Percentiles rank a stretch among this genome's conserved stretches.
phyloP scores from a whole-genome alignment of 2,888 invertebrate species.

The Amiota communis region DNA sequence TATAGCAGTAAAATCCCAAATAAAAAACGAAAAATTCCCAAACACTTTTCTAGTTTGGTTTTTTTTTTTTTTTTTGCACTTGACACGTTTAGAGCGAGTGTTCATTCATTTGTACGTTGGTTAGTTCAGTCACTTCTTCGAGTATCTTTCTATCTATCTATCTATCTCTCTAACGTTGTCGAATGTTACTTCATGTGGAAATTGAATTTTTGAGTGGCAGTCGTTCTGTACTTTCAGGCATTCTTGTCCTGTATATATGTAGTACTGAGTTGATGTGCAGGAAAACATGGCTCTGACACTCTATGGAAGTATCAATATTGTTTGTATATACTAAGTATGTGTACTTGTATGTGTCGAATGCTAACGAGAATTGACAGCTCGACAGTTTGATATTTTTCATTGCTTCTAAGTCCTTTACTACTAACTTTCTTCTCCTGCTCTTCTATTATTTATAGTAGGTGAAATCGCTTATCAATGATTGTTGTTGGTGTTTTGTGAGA shows the following conservation, averaged over 20 bases:
- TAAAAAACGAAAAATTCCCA: too few species aligned
- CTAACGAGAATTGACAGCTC: slow-evolving; percentile 64
- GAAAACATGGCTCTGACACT: not conserved
- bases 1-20: too few species aligned
- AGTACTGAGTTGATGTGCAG: not conserved
- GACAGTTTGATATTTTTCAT: slow-evolving; percentile 57
- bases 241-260: not conserved
- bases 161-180: too few species aligned
- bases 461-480: not conserved
- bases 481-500: not conserved
- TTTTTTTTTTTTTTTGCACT: too few species aligned
- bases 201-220: slow-evolving; percentile 64
- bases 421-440: not conserved
- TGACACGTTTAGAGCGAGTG: not conserved
- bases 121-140: not conserved
- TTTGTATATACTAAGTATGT: too few species aligned
- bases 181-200: slow-evolving; percentile 53
- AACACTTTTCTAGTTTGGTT: slow-evolving; percentile 24
- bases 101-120: not conserved
- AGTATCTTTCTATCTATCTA: too few species aligned
- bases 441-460: not conserved
- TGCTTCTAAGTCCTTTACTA: not conserved
- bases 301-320: too few species aligned
- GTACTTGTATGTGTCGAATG: slow-evolving; percentile 29
- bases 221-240: slow-evolving; percentile 17